phyloP scores from a whole-genome alignment of 2,797 vertebrate genomes.

The Calcarius lapponicus region DNA sequence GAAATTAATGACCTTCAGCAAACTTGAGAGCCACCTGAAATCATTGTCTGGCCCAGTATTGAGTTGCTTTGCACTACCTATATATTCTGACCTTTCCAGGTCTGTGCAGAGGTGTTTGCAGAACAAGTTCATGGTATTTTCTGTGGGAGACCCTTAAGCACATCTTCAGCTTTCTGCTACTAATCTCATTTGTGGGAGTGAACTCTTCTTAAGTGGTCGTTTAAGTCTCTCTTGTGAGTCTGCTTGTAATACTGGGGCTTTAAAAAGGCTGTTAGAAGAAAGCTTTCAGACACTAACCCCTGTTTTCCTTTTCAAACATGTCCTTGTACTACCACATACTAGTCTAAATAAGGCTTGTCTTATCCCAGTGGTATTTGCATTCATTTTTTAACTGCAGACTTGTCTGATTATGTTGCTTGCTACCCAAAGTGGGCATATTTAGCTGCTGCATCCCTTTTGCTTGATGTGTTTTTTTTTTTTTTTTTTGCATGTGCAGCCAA shows the following conservation, averaged over 20 bases:
- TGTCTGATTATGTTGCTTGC: background rate
- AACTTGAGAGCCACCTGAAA: background rate
- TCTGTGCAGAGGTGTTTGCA: background rate
- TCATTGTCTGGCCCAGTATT: background rate
- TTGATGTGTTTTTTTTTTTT: constrained; percentile 39
- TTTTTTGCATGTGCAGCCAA: constrained; percentile 23
- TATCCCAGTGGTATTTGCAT: constrained; percentile 38
- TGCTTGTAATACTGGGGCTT: background rate
- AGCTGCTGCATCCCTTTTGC: constrained; percentile 4
- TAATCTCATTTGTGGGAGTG: background rate
- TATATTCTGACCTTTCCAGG: background rate
- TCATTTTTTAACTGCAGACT: constrained; percentile 11
- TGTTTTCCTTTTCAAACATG: background rate
- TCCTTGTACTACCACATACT: background rate
- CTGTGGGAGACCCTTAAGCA: background rate
- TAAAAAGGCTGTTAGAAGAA: background rate
- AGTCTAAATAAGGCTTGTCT: background rate
- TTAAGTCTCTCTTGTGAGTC: background rate
- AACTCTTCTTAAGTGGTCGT: background rate
- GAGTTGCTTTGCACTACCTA: background rate
- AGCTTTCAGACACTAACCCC: background rate
- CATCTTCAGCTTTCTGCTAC: background rate
- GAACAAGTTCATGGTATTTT: background rate
- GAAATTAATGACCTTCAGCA: constrained; percentile 5
- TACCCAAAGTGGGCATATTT: constrained; percentile 36